Conservation (phyloP, 2,113 vertebrate species). For the Rissa tridactyla region DNA sequence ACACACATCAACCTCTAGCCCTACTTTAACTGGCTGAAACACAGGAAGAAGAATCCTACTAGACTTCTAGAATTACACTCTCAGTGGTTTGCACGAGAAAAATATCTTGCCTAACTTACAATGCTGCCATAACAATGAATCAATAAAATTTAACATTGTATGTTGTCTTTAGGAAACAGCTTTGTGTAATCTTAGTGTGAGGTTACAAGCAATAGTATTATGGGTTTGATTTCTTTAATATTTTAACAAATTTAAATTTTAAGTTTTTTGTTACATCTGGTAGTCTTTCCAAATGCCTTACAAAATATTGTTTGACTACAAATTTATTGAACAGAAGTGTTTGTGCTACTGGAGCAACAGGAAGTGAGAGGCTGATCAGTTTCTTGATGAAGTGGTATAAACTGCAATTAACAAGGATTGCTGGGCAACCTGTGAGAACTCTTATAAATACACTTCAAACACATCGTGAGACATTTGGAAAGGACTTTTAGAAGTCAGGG, state of each 20-base stretch:
- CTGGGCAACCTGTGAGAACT: not conserved
- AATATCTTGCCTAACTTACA: not conserved
- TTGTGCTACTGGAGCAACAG: not conserved
- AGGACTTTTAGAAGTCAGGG: not conserved
- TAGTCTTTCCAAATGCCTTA: not conserved
- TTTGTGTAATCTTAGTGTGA: not conserved
- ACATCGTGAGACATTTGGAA: not conserved
- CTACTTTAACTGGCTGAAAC: not conserved
- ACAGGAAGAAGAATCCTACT: not conserved
- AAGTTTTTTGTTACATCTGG: not conserved
- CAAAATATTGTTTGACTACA: not conserved
- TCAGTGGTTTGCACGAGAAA: not conserved
- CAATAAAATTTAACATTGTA: not conserved
- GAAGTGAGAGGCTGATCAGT: not conserved
- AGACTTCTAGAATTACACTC: not conserved
- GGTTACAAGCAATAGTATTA: not conserved
- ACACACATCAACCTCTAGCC: not conserved
- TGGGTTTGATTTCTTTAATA: not conserved
- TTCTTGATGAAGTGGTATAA: not conserved
- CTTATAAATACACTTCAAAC: not conserved
- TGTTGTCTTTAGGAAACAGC: not conserved
- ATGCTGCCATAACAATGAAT: not conserved
- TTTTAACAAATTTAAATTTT: not conserved
- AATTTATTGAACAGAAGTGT: not conserved
- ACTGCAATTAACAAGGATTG: not conserved